Evolutionary conservation across 2,113 vertebrate species (phyloP).

Genomic region (Paedocypris sp.): DNA sequence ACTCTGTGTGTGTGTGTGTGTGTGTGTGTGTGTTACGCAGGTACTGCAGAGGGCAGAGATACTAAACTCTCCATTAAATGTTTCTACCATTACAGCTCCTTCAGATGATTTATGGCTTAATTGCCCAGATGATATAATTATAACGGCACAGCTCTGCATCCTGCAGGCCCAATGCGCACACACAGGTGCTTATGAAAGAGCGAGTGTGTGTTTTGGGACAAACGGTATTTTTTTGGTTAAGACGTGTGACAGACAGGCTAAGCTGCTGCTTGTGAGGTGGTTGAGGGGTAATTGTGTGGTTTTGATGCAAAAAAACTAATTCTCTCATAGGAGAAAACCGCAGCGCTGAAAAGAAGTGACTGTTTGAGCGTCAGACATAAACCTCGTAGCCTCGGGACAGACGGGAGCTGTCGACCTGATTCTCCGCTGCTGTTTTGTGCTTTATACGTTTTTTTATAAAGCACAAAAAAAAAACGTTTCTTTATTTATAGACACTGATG

Average conservation of each 20-base stretch:
- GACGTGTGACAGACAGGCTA: slow-evolving; percentile 26
- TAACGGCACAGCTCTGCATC: slow-evolving; percentile 26
- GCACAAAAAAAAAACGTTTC: too few species aligned
- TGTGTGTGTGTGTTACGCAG: slow-evolving; percentile 6
- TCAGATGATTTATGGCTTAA: slow-evolving; percentile 40
- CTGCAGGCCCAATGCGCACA: slow-evolving; percentile 23
- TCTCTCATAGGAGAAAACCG: slow-evolving; percentile 30
- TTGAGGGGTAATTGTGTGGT: slow-evolving; percentile 35
- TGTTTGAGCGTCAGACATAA: slow-evolving; percentile 28
- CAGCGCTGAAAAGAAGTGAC: slow-evolving; percentile 15
- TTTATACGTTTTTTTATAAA: too few species aligned
- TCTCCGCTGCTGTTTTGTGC: slow-evolving; percentile 22
- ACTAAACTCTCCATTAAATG: slow-evolving; percentile 31
- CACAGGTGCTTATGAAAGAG: slow-evolving; percentile 21
- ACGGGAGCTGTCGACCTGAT: slow-evolving; percentile 20
- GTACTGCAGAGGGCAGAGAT: slow-evolving; percentile 18
- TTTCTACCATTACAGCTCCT: slow-evolving; percentile 34
- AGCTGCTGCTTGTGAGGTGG: slow-evolving; percentile 30
- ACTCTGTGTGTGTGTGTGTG: slow-evolving; percentile 31
- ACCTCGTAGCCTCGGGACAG: slow-evolving; percentile 14
- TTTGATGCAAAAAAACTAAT: slow-evolving; percentile 28
- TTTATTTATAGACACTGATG: too few species aligned
- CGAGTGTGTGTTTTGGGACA: neutral
- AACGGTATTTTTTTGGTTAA: slow-evolving; percentile 24
- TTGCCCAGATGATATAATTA: slow-evolving; percentile 38